phyloP scores from a whole-genome alignment of 2,797 vertebrate genomes.

The Hydrophis major region DNA sequence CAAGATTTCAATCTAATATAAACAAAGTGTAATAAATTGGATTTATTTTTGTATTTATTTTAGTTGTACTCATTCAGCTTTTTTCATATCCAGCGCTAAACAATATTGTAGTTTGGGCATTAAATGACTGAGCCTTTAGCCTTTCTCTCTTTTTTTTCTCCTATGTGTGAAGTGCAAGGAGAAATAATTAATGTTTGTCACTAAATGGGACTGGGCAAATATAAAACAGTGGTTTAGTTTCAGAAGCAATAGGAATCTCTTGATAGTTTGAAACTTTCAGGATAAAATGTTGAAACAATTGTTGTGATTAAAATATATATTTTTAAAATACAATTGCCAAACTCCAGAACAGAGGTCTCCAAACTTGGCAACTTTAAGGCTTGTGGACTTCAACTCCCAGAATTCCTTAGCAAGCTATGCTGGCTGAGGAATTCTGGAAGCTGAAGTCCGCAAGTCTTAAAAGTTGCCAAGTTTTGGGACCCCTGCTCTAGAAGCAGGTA shows the following conservation, averaged over 20 bases:
- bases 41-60: neutral
- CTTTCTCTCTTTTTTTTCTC: neutral
- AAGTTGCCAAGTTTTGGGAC: too few species aligned
- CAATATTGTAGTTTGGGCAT: neutral
- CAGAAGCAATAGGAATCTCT: neutral
- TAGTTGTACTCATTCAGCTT: neutral
- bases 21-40: neutral
- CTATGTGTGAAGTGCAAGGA: neutral
- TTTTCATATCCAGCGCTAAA: neutral
- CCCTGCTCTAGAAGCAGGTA: neutral
- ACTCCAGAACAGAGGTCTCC: neutral
- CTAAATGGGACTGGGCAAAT: neutral
- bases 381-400: too few species aligned
- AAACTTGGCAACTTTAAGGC: too few species aligned
- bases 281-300: neutral
- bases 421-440: too few species aligned
- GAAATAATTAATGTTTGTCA: neutral
- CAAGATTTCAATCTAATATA: rapidly evolving
- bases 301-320: neutral
- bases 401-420: too few species aligned
- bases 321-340: neutral
- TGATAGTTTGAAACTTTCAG: neutral
- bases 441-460: too few species aligned
- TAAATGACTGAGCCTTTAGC: neutral
- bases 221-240: neutral